Conservation (phyloP, 2,113 vertebrate species). For the Cyprinodon tularosa region DNA sequence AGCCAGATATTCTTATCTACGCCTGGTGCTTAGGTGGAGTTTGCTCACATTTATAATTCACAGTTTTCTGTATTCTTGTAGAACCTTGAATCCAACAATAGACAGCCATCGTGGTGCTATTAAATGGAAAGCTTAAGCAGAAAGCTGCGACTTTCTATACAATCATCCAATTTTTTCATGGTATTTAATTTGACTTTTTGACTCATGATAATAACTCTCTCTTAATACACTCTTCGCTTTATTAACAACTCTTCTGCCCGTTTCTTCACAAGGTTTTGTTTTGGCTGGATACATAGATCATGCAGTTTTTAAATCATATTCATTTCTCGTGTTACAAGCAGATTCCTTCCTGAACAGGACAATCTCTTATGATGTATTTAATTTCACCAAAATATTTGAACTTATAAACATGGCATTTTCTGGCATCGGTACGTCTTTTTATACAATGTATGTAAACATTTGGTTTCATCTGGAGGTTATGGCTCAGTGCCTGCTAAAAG, state of each 20-base stretch:
- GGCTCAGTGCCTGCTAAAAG: conserved; percentile 77
- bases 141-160: no score
- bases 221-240: background rate
- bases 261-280: background rate
- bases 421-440: background rate
- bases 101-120: no score
- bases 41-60: no score
- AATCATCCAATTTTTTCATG: no score
- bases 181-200: background rate
- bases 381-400: background rate
- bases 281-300: background rate
- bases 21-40: no score
- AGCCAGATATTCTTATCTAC: no score
- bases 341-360: background rate
- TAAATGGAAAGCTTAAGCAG: no score
- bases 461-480: conserved; percentile 65
- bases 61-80: no score
- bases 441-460: no score
- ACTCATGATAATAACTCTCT: background rate
- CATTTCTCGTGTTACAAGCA: background rate
- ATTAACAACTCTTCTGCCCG: no score
- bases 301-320: background rate
- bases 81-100: no score
- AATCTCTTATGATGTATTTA: background rate
- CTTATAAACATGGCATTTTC: background rate